phyloP scores from a whole-genome alignment of 2,113 vertebrate genomes.

The Mesoclemmys tuberculata region DNA sequence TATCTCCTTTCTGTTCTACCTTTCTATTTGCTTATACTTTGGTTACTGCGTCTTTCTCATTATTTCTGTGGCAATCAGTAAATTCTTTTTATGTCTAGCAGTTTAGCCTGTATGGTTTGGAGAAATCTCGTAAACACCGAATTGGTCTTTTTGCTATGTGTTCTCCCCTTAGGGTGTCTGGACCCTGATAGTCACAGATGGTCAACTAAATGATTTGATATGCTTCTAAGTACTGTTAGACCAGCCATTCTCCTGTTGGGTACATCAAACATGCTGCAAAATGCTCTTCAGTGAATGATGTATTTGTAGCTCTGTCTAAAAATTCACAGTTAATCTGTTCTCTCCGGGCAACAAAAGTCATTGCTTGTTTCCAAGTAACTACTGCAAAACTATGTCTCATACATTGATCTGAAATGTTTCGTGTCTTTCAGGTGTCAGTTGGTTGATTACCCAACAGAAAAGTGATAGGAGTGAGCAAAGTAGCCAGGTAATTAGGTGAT shows the following conservation, averaged over 20 bases:
- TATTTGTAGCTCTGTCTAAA: neutral
- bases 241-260: slow-evolving; percentile 17
- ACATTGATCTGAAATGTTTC: slow-evolving; percentile 41
- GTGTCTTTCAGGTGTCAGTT: slow-evolving; percentile 67
- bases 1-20: neutral
- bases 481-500: slow-evolving; percentile 66
- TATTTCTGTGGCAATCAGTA: neutral
- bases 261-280: slow-evolving; percentile 11
- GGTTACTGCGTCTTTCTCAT: neutral
- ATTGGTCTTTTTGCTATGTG: neutral
- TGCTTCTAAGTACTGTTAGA: slow-evolving; percentile 14
- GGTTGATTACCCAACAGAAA: slow-evolving; percentile 67
- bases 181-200: neutral
- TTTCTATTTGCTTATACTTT: neutral
- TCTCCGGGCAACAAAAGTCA: neutral
- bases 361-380: neutral
- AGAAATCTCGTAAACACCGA: neutral
- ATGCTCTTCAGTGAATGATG: neutral
- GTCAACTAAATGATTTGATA: slow-evolving; percentile 5
- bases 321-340: neutral
- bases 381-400: neutral
- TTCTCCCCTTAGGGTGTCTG: neutral
- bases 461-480: slow-evolving; percentile 69
- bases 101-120: slow-evolving; percentile 34
- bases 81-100: neutral